Evolutionary conservation across 2,113 vertebrate genomes (phyloP), one percentile per base, ranked within the genome.

Genomic region (Saimiri boliviensis): DNA sequence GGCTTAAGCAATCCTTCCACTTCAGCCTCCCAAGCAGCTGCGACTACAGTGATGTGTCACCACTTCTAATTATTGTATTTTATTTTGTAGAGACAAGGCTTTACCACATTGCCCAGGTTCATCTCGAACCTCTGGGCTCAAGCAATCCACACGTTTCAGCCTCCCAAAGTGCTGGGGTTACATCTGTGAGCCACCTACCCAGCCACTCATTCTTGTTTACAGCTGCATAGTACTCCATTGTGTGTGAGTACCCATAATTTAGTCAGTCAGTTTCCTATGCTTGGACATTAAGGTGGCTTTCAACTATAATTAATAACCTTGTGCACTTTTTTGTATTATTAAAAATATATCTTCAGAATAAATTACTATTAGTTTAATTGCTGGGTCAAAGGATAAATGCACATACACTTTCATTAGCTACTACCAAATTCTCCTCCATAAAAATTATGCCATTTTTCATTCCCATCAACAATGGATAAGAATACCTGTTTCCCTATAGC

Each of bases 341-440:
- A 10, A 6, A 93, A 74, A 11, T 76, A 60, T 42, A 85, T 70
- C 42, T 71, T 86, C 77, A 80, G 23, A 32, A 88, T 84, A 88
- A 94, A 93, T 85, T 95, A 74, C 37, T 80, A 47, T 30, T 56
- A 83, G 76, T 42, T 10, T 12, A 19, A 47, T 71, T 77, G n/a
- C 74, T 93, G 58, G 45, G 8, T 42, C 83, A 92, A 80, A 95
- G 20, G 27, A 79, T 80, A 88, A 87, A 93, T 77, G 40, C 37
- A 60, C 6, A 9, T 7, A 37, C 1, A 66, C 12, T 91, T 87
- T 81, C 77, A 42, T 81, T 85, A 66, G 45, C 54, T 87, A 81
- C 49, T 73, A 74, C 54, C 21, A 84, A 86, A 92, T 76, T 66
- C 37, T 37, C 30, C 11, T 92, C 25, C 32, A 80, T 30, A 86